A percentile compares a stretch with the other conserved stretches of the same genome.
Evolutionary conservation across 1,140 invertebrate genomes (phyloP).

Genomic region (Drosophila nigrodunni): DNA sequence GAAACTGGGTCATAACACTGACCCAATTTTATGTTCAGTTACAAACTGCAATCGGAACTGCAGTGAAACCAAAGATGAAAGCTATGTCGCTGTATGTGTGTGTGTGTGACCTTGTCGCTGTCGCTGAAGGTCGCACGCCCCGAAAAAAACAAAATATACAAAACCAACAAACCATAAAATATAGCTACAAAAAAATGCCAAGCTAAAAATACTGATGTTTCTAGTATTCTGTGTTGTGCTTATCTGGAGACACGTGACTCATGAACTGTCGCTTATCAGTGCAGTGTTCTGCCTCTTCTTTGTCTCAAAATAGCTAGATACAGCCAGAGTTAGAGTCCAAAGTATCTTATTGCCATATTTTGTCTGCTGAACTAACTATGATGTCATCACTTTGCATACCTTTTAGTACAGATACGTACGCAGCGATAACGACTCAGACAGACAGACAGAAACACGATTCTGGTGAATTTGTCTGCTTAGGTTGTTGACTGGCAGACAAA

Average conservation of each 20-base stretch:
- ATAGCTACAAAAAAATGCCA: background rate
- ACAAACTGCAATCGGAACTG: conserved; percentile 38
- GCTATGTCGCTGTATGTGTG: background rate
- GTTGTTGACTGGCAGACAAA: background rate
- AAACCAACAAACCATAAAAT: conserved; percentile 39
- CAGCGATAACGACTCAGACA: conserved; percentile 1
- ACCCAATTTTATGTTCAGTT: conserved; percentile 60
- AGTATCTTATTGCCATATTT: background rate
- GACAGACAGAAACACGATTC: conserved; percentile 5
- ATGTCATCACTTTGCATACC: conserved; percentile 58
- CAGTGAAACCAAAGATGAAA: conserved; percentile 1
- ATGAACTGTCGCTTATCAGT: conserved; percentile 8
- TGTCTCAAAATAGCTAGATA: background rate
- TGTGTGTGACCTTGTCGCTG: conserved; percentile 63
- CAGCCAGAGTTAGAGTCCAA: background rate
- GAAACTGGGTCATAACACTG: conserved; percentile 79
- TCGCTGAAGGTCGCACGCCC: conserved; percentile 62
- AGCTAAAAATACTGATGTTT: background rate
- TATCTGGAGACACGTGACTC: conserved; percentile 25
- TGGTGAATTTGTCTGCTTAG: conserved; percentile 7
- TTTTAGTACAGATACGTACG: conserved; percentile 24
- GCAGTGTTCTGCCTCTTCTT: background rate
- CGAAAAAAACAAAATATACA: background rate
- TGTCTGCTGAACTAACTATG: conserved; percentile 7
- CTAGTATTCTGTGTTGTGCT: background rate